Evolutionary conservation across 35 echinoderm and acorn worm genomes (phyloP).

Genomic region (Strongylocentrotus purpuratus): DNA sequence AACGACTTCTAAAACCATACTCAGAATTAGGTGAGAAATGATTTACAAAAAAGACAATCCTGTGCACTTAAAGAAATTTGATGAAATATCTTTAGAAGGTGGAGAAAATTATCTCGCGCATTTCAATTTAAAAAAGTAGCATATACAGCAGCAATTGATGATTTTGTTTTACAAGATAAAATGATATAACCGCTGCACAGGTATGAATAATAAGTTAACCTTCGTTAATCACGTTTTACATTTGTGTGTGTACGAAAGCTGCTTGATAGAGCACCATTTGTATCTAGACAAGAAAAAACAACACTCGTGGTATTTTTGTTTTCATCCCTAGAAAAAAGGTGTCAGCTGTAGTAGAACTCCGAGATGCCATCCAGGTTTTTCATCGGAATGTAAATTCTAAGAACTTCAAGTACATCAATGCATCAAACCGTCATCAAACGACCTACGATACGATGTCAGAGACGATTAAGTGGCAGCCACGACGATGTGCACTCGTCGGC

Average conservation of each 20-base stretch:
- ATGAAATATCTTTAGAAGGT: too few species aligned
- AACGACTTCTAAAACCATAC: not conserved
- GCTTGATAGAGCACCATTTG: not conserved
- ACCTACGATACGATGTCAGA: not conserved
- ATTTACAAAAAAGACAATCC: not conserved
- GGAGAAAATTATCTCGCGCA: too few species aligned
- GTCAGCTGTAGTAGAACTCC: not conserved
- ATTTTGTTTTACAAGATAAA: too few species aligned
- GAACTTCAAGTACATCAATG: not conserved
- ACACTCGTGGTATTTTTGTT: not conserved
- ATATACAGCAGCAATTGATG: too few species aligned
- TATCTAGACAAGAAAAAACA: not conserved
- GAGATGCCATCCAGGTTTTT: slow-evolving; percentile 32
- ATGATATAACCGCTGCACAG: too few species aligned
- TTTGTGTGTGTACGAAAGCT: too few species aligned
- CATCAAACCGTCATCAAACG: too few species aligned
- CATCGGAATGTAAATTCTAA: not conserved
- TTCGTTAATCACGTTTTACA: too few species aligned
- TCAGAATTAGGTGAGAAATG: not conserved
- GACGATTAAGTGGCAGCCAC: not conserved
- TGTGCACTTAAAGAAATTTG: too few species aligned
- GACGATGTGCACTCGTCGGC: slow-evolving; percentile 55
- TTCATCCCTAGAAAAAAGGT: not conserved
- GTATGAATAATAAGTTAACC: too few species aligned
- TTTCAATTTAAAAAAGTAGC: too few species aligned